Percentiles rank a stretch among this genome's conserved stretches.
phyloP scores from a whole-genome alignment of 2,797 vertebrate genomes.

The Aphelocoma californica region DNA sequence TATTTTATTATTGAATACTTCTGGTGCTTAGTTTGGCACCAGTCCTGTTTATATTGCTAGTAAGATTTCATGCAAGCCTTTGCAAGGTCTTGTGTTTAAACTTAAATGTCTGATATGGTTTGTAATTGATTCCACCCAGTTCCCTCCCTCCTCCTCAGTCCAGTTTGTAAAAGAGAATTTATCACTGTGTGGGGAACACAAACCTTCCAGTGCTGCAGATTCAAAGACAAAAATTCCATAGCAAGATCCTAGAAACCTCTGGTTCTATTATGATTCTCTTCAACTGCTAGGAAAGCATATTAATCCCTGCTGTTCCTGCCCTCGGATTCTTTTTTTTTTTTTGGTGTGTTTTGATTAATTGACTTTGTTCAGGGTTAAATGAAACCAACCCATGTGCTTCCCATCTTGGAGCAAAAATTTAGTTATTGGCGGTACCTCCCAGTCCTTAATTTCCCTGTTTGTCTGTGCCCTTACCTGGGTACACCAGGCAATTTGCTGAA shows the following conservation, averaged over 20 bases:
- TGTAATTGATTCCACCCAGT: constrained; percentile 73
- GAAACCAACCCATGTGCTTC: not conserved
- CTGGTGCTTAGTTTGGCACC: constrained; percentile 75
- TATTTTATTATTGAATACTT: constrained; percentile 79
- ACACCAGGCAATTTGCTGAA: not conserved
- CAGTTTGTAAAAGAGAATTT: constrained; percentile 55
- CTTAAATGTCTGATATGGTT: constrained; percentile 67
- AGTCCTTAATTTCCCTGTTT: not conserved
- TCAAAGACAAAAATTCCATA: constrained; percentile 43
- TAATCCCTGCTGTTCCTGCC: not conserved
- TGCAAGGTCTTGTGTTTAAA: constrained; percentile 67
- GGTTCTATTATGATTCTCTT: not conserved
- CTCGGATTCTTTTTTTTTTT: not conserved
- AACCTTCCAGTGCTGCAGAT: not conserved
- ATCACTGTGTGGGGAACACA: constrained; percentile 28
- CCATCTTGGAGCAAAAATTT: not conserved
- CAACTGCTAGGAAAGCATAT: constrained; percentile 1
- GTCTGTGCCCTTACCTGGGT: not conserved
- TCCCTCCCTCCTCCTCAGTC: constrained; percentile 44
- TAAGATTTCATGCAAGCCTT: constrained; percentile 73
- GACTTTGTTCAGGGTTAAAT: not conserved
- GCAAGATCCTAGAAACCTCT: not conserved
- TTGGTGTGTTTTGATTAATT: constrained; percentile 6
- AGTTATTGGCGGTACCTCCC: not conserved
- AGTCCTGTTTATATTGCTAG: constrained; percentile 74